Percentiles rank a stretch among this genome's conserved stretches.
Evolutionary conservation across 2,113 vertebrate species (phyloP).

Genomic region (Vireo altiloquus): DNA sequence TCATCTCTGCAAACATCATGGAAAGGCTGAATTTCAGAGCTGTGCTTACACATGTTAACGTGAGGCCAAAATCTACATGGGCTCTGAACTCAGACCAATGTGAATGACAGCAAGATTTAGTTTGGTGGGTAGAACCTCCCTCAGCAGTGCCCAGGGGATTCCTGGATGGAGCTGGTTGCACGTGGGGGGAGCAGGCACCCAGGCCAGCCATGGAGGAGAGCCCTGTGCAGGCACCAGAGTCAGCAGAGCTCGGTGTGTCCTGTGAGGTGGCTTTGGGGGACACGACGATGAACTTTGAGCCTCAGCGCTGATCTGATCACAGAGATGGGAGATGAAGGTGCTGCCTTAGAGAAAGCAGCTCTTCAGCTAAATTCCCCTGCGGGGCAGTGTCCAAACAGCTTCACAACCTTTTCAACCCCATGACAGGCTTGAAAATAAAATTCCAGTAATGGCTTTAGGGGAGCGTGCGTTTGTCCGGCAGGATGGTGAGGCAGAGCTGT

Average conservation of each 20-base stretch:
- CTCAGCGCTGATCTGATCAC: neutral
- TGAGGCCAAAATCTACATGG: accelerated
- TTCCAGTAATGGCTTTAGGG: neutral
- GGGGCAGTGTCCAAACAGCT: neutral
- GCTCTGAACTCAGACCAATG: accelerated
- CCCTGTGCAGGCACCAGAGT: neutral
- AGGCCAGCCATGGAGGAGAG: neutral
- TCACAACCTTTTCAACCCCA: neutral
- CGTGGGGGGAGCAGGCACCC: neutral
- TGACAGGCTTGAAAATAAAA: neutral
- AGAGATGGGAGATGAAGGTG: neutral
- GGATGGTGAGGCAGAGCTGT: neutral
- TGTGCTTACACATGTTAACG: neutral
- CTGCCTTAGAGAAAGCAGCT: neutral
- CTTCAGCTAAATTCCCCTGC: neutral
- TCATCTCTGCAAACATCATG: neutral
- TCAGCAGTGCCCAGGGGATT: neutral
- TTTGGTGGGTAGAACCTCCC: neutral
- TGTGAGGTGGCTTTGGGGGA: neutral
- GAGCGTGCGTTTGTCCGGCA: accelerated
- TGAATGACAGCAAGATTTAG: neutral
- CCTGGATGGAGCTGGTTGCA: neutral
- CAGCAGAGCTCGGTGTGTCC: accelerated
- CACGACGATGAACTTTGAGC: neutral
- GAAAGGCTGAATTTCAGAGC: neutral